Percentiles rank a stretch among this genome's conserved stretches.
Conservation (phyloP, 2,113 vertebrate genomes). For the Nannospalax galili region DNA sequence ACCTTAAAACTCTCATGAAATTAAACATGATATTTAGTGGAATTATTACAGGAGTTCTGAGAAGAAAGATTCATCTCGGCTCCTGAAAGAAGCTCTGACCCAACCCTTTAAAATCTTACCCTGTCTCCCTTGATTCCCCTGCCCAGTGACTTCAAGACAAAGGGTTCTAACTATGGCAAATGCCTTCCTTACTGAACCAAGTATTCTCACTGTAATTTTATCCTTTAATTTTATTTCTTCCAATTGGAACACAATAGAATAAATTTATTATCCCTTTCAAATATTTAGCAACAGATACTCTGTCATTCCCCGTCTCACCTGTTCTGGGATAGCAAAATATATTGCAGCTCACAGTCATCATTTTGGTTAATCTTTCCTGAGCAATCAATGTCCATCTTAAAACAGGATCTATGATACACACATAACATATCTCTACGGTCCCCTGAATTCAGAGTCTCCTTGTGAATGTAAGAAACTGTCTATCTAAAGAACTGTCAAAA, state of each 20-base stretch:
- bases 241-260: constrained; percentile 52
- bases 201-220: constrained; percentile 41
- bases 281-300: constrained; percentile 30
- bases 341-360: neutral
- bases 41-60: constrained; percentile 31
- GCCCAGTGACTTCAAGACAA: neutral
- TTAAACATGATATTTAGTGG: constrained; percentile 76
- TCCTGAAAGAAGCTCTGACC: neutral
- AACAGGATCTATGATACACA: constrained; percentile 6
- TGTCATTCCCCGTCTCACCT: neutral
- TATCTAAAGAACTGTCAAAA: neutral
- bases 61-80: neutral
- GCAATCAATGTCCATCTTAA: constrained; percentile 18
- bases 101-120: neutral
- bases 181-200: constrained; percentile 41
- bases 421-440: neutral
- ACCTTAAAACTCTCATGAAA: constrained; percentile 74
- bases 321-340: neutral
- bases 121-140: neutral
- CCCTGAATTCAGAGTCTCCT: neutral
- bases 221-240: constrained; percentile 64
- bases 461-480: constrained; percentile 29
- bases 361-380: constrained; percentile 49
- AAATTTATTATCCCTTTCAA: constrained; percentile 63
- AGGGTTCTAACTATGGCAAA: neutral